A percentile compares a stretch with the other conserved stretches of the same genome.
These are phyloP conservation scores for Monoplex corrugatus DNA, from an alignment of 2,888 invertebrate species.

Conservation along the genomic window DNA sequence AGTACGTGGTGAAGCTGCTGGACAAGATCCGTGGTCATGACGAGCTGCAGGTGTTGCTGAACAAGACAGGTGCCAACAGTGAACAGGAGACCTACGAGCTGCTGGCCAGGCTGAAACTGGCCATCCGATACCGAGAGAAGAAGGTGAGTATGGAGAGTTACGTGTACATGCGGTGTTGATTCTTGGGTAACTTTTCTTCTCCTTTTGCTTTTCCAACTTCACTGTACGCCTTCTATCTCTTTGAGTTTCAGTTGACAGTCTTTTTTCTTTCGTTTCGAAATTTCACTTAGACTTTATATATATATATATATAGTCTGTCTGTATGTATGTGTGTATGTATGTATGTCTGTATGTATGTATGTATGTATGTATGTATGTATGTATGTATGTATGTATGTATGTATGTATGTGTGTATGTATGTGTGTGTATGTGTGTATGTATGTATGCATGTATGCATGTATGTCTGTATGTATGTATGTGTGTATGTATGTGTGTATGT, in stretches of 20 bases:
- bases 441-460: background rate
- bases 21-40: constrained; percentile 78
- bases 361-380: no score
- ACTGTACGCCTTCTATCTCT: no score
- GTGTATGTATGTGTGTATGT: no score
- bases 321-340: background rate
- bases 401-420: background rate
- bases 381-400: background rate
- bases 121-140: constrained; percentile 78
- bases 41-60: constrained; percentile 76
- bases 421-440: background rate
- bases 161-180: no score
- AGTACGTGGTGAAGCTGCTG: constrained; percentile 76
- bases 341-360: background rate
- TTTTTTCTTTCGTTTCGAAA: no score
- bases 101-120: constrained; percentile 74
- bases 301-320: background rate
- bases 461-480: background rate
- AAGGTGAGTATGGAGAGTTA: constrained; percentile 66
- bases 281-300: no score
- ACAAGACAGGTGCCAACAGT: constrained; percentile 70
- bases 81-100: constrained; percentile 70
- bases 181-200: no score
- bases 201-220: no score
- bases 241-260: no score